Base-by-base conservation (phyloP, 2,888 invertebrate genomes). In the Mimachlamys varia region DNA sequence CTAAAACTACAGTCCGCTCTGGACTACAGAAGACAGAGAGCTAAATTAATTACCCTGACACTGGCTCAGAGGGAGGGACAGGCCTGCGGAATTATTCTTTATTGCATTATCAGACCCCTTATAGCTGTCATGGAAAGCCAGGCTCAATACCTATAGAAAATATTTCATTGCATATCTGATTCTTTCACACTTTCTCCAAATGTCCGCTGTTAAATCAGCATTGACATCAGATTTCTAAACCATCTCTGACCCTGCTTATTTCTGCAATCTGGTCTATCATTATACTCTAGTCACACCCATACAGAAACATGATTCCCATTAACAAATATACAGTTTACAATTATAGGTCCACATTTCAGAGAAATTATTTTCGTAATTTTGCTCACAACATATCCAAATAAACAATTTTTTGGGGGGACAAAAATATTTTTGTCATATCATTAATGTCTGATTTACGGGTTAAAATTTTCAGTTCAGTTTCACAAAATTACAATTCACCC, bases 1-100 rank as follows among this genome's bases (percentile, higher is more conserved):
- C 76, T 76, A 76, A 76, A 76, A 76, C 76, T 76, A 76, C 27
- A 76, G 76, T 76, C 76, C 76, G 22, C 27, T 33, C 15, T 33
- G 15, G 0, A 7, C 12, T 76, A 76, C 7, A 33, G 76, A 33
- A 12, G 76, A 76, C 33, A 76, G 27, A 33, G 15, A 76, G 13
- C 22, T 76, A 76, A 33, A 76, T 33, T 76, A 12, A 76, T 76
- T 76, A 33, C 76, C 76, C 33, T 27, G 33, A 76, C 76, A 76
- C 33, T 4, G 4, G 7, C 76, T 33, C 76, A 27, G 76, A 76
- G 76, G 76, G 76, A 76, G 76, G 76, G 33, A 76, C 7, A 76
- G 12, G 10, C 33, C 12, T 0, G 13, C n/a, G n/a, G 62, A 62
- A 62, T 62, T 62, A 62, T 62, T 62, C 62, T 22, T 22, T 62